Base-by-base conservation (phyloP, 2,888 invertebrate genomes). In the Smittia sp. region DNA sequence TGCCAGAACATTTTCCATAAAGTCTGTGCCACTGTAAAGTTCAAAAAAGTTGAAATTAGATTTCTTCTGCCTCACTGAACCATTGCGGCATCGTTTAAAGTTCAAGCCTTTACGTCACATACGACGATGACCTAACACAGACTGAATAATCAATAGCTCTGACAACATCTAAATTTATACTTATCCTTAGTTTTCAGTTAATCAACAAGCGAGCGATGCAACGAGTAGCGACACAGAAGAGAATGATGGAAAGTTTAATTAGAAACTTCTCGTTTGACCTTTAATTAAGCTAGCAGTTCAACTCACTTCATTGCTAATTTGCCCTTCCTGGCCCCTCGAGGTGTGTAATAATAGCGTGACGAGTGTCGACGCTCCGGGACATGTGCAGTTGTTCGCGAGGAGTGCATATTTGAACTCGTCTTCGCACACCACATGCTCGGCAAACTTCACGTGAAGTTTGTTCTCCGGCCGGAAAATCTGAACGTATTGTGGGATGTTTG, bases 361-460 rank as follows among this genome's bases (percentile, higher is more conserved):
- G 75, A 98, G 86, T 0, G 98, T 98, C 62, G 98, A 98, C 13
- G 96, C 96, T 15, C 98, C 98, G 0, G 98, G 98, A 82, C 96
- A 97, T 75, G 98, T 93, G 84, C 98, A 98, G 84, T 98, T 98
- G 85, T 98, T 98, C 75, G 98, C 98, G 77, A 98, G 85, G 75
- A 98, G 86, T 22, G 98, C 98, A 82, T 98, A 98, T 83, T 98
- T 98, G 84, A 98, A 97, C 84, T 98, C 98, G 81, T 98, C 98
- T 83, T 98, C 98, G 83, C 98, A 98, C 39, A 98, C 98, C 15
- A 98, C 95, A 82, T 94, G 96, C 81, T 98, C 98, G 52, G 98
- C 98, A 83, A 98, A 98, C 84, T 98, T 96, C 65, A 98, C 98
- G 84, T 98, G 98, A 77, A 98, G 87, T 81, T 98, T 98, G 83